A percentile compares a stretch with the other conserved stretches of the same genome.
phyloP scores from a whole-genome alignment of 2,113 vertebrate species.

The Dipodomys spectabilis region DNA sequence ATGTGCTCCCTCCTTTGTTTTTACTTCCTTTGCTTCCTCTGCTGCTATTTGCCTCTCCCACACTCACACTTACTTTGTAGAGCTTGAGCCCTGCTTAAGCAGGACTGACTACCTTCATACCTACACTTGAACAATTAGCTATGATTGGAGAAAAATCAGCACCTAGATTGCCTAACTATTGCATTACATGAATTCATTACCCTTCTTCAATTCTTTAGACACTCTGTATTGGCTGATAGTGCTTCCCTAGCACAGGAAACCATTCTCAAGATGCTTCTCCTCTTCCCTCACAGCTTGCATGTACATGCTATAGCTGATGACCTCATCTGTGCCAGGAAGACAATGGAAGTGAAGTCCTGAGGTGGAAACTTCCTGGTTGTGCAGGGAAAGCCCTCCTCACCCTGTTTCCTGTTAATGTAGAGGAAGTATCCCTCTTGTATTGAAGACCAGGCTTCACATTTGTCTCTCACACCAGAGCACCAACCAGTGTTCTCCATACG shows the following conservation, averaged over 20 bases:
- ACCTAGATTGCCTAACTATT: not conserved
- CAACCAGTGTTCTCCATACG: not conserved
- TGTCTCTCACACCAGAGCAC: too few species aligned
- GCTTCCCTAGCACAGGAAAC: not conserved
- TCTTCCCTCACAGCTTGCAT: not conserved
- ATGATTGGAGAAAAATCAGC: slow-evolving; percentile 10
- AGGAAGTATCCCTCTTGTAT: not conserved
- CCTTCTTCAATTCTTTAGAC: not conserved
- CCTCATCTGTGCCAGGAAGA: not conserved
- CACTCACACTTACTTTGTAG: not conserved
- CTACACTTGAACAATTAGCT: not conserved
- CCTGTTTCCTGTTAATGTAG: not conserved
- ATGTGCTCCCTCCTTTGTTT: not conserved
- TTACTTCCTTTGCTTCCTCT: not conserved
- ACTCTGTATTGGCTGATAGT: not conserved
- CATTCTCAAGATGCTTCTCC: not conserved
- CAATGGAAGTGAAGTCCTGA: not conserved
- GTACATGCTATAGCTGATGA: not conserved
- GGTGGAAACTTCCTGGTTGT: not conserved
- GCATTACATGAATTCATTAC: slow-evolving; percentile 14
- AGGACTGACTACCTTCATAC: not conserved
- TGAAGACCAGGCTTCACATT: not conserved
- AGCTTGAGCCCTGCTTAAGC: not conserved
- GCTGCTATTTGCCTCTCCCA: not conserved
- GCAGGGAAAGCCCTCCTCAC: not conserved